These are phyloP conservation scores for Pecten maximus DNA, from an alignment of 2,888 invertebrate species.

Conservation along the genomic window DNA sequence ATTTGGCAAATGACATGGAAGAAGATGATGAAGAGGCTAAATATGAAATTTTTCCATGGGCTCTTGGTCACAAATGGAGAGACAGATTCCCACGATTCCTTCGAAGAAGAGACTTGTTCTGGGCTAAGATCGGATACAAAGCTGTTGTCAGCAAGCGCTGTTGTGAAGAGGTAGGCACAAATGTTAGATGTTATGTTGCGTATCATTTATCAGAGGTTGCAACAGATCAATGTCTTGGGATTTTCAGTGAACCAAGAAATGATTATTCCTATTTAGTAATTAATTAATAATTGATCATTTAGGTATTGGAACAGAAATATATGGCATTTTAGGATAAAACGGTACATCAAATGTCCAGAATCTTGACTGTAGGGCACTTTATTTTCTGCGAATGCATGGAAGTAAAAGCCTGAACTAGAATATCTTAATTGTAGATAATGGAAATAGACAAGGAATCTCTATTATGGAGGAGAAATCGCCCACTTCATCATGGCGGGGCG, in stretches of 20 bases:
- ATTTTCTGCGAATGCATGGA: no score
- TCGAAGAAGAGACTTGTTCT: slow-evolving; percentile 80
- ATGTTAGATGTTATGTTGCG: no score
- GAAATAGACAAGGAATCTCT: slow-evolving; percentile 75
- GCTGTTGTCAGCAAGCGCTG: slow-evolving; percentile 84
- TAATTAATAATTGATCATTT: no score
- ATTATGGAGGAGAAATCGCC: slow-evolving; percentile 78
- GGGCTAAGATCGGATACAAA: slow-evolving; percentile 83
- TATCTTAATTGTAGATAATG: slow-evolving; percentile 76
- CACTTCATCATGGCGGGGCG: slow-evolving; percentile 80
- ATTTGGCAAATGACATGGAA: slow-evolving; percentile 85
- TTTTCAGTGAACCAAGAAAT: no score
- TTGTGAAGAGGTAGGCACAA: slow-evolving; percentile 84
- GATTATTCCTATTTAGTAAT: no score
- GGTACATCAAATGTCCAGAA: no score
- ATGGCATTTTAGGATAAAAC: no score
- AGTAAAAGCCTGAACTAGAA: background rate
- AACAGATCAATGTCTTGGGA: no score
- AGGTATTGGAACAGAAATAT: no score
- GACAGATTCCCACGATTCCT: slow-evolving; percentile 78
- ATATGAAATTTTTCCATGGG: slow-evolving; percentile 84
- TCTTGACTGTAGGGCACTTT: no score
- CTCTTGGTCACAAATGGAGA: slow-evolving; percentile 80
- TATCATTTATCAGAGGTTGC: no score
- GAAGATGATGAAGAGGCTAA: slow-evolving; percentile 85